Base-by-base conservation (phyloP, 1,140 invertebrate genomes). In the Drosophila gunungcola region DNA sequence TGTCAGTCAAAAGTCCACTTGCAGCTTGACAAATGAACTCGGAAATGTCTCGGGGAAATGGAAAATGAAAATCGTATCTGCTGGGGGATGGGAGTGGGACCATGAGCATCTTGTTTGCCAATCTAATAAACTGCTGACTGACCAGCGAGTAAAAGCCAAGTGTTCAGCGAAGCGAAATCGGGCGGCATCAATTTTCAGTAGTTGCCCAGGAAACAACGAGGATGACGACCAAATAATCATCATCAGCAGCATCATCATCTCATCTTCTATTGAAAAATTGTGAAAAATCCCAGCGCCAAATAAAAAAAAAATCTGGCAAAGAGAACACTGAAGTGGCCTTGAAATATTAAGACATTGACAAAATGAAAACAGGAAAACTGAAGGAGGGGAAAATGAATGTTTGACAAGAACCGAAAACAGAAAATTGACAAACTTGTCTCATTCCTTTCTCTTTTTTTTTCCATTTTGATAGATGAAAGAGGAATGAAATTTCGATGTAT, bases 131-230 rank as follows among this genome's bases (percentile, higher is more conserved):
- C 80, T 83, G 77, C 43, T 85, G 72, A 57, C 72, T 83, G 79
- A 78, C 73, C 81, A 70, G 34, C 34, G 53, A 32, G 41, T 21
- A 49, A 53, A 51, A 53, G 49, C 49, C 38, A 41, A 49, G 45
- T 25, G 38, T 41, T 52, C 72, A 55, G 54, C 53, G 57, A 70
- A 63, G 64, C 73, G 41, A 53, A 73, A 53, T 61, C 60, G 57
- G 56, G 41, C 55, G 39, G 83, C 83, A 88, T 86, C 83, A 86
- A 86, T 86, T 86, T 86, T 86, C 83, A 79, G 61, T 77, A 83
- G 83, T 86, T 88, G 83, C 69, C 83, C 79, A 41, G 79, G 83
- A 21, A 21, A 69, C 83, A 82, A 83, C 80, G 55, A 48, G 25
- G 49, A 60, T 51, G 55, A 73, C 60, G 72, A 56, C 72, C 49